A percentile compares a stretch with the other conserved stretches of the same genome.
Conservation (phyloP, 2,797 vertebrate genomes). For the Simalia tracyae region DNA sequence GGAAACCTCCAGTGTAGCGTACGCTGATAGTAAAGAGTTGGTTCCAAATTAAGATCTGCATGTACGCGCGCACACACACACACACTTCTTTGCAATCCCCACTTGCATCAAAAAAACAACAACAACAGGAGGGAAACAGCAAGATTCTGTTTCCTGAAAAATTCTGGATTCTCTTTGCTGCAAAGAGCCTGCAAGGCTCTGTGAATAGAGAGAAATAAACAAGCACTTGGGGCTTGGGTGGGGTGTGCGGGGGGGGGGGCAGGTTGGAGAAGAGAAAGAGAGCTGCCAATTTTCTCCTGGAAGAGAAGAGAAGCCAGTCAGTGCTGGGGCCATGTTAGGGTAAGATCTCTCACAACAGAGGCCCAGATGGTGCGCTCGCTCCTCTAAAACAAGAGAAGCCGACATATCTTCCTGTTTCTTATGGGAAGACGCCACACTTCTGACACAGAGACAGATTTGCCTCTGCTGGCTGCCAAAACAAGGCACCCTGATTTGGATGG, state of each 20-base stretch:
- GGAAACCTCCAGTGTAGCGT: neutral
- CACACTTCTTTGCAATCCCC: neutral
- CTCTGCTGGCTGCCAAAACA: neutral
- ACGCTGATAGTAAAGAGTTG: neutral
- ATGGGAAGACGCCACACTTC: neutral
- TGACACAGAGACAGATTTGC: neutral
- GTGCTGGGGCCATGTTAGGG: neutral
- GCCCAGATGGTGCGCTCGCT: neutral
- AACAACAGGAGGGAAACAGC: neutral
- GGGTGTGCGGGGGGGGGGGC: too few relatives aligned
- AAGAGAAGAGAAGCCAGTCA: neutral
- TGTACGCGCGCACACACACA: neutral
- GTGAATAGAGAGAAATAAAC: neutral
- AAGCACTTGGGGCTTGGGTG: neutral
- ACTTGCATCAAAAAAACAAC: too few relatives aligned
- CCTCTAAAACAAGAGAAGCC: neutral
- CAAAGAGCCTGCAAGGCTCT: neutral
- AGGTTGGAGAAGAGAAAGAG: neutral
- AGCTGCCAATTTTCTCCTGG: neutral
- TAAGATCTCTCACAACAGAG: neutral
- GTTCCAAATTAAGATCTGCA: neutral
- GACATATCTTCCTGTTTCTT: neutral
- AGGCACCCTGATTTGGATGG: neutral
- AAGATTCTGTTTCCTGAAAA: neutral
- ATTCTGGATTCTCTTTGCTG: neutral